Conservation (phyloP, 2,113 vertebrate species). For the Turnix velox region DNA sequence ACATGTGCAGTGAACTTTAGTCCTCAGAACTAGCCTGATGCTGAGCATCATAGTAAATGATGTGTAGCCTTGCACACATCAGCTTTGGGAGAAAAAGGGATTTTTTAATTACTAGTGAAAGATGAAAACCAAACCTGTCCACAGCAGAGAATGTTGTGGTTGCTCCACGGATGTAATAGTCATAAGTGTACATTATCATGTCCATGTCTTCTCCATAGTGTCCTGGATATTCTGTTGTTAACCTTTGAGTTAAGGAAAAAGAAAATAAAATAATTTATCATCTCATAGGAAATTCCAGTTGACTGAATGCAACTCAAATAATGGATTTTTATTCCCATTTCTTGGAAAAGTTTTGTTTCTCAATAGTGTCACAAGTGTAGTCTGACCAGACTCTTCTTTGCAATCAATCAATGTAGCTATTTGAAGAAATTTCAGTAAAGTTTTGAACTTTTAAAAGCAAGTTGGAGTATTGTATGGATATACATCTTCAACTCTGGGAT, state of each 20-base stretch:
- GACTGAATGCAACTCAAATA: not conserved
- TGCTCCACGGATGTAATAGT: slow-evolving; percentile 92
- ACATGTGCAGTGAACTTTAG: not conserved
- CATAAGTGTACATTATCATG: slow-evolving; percentile 86
- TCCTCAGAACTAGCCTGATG: not conserved
- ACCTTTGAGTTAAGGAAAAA: slow-evolving; percentile 69
- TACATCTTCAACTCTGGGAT: not conserved
- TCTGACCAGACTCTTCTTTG: not conserved
- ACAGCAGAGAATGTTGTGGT: slow-evolving; percentile 93
- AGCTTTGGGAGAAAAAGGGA: not conserved
- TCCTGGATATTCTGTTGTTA: slow-evolving; percentile 86
- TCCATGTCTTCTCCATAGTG: slow-evolving; percentile 89
- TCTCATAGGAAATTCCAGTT: not conserved
- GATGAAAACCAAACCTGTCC: slow-evolving; percentile 78
- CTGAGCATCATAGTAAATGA: not conserved
- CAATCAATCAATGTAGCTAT: not conserved
- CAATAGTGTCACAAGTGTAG: not conserved
- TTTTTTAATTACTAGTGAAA: not conserved
- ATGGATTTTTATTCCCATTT: not conserved
- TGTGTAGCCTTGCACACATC: not conserved
- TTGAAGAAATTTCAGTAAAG: not conserved
- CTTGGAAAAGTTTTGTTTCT: not conserved
- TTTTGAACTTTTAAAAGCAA: not conserved
- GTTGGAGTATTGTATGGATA: not conserved
- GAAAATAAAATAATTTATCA: not conserved